phyloP scores from a whole-genome alignment of 2,113 vertebrate species.

The Sminthopsis crassicaudata region DNA sequence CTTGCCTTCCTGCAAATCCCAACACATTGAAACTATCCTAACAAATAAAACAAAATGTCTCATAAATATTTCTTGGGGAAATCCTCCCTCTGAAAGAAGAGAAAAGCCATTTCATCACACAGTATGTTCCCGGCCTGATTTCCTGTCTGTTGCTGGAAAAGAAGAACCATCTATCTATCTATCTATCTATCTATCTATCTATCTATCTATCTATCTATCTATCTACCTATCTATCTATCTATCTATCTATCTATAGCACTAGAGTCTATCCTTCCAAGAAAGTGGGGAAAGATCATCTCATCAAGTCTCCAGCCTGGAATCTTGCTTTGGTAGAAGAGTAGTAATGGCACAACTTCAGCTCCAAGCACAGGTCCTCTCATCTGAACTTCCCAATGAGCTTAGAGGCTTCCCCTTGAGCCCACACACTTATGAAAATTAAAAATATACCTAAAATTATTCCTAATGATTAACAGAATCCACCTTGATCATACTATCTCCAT shows the following conservation, averaged over 20 bases:
- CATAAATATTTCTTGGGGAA: background rate
- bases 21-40: constrained; percentile 12
- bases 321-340: background rate
- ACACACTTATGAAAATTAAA: background rate
- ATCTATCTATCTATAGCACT: background rate
- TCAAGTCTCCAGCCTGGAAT: background rate
- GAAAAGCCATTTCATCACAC: background rate
- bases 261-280: background rate
- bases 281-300: background rate
- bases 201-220: too few relatives aligned
- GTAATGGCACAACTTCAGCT: background rate
- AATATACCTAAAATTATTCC: background rate
- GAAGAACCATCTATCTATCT: background rate
- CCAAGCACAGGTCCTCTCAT: background rate
- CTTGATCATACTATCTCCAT: background rate
- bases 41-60: background rate
- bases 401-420: background rate
- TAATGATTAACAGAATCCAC: background rate
- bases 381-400: background rate
- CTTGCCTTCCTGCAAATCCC: constrained; percentile 27
- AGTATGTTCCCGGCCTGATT: background rate
- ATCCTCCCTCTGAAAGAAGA: background rate
- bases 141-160: background rate
- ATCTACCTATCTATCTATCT: too few relatives aligned
- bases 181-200: too few relatives aligned